Evolutionary conservation across 2,113 vertebrate species (phyloP), one percentile per base, ranked within the genome.

Genomic region (Oncorhynchus tshawytscha): DNA sequence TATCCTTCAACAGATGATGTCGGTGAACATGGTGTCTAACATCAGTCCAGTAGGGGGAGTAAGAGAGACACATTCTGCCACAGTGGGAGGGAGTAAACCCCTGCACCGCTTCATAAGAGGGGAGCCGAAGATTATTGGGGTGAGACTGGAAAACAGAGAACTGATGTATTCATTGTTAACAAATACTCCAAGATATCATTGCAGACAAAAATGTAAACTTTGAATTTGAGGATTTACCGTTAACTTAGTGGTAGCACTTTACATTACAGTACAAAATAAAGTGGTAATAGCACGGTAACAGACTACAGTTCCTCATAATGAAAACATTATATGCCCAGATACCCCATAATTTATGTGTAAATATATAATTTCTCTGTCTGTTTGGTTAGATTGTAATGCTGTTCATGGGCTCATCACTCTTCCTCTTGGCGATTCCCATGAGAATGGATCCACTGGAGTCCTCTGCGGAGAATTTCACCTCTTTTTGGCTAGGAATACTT

Each of bases 51-150:
- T 12, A 29, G 65, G 15, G 65, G 65, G 65, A 3, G 12, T 3
- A 22, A 12, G 24, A 31, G 65, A 67, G 65, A 1, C 59, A 22
- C 81, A 82, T 45, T 65, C 48, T 59, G 82, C 65, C 24, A 67
- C 73, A 34, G 22, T 91, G 1, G 91, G 91, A 2, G 86, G 84
- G 57, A 79, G 20, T 71, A 94, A 94, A 88, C 93, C 93, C n/a
- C 73, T 94, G 64, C 91, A 94, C 34, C 90, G 90, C 72, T 93
- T 94, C 84, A 78, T 93, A 15, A 90, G 82, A 72, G 88, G 85
- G 2, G 87, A 93, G 73, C 91, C 93, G n/a, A 93, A 90, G 81
- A 68, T 68, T 45, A 59, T 85, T 49, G 93, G 93, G 22, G 92
- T 94, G 67, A 88, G 84, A 71, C 3, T 45, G 39, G 60, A 13